These are phyloP conservation scores for Hirundo rustica DNA, from an alignment of 2,797 vertebrate genomes.

Conservation along the genomic window DNA sequence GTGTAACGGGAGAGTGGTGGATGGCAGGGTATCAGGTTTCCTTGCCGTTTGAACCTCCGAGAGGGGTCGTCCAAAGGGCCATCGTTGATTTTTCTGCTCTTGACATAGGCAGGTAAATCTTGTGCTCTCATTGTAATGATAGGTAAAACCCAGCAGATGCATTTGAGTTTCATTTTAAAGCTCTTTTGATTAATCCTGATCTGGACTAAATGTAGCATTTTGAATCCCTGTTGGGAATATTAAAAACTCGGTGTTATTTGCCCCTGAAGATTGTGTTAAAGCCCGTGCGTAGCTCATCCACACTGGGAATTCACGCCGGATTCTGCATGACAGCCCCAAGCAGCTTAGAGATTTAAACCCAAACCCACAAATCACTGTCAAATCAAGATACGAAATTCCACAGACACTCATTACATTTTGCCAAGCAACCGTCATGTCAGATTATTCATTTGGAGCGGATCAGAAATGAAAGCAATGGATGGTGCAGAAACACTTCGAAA, in stretches of 20 bases:
- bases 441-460: not conserved
- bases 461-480: not conserved
- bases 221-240: not conserved
- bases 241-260: not conserved
- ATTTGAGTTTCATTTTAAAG: not conserved
- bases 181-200: not conserved
- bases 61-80: conserved; percentile 1
- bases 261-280: not conserved
- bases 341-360: not conserved
- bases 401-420: not conserved
- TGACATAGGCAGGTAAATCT: not conserved
- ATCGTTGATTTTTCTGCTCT: not conserved
- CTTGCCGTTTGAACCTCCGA: not conserved
- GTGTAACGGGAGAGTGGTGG: not conserved
- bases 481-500: not conserved
- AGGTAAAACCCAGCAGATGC: not conserved
- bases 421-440: not conserved
- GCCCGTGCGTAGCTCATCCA: accelerated
- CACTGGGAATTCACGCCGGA: not conserved
- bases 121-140: not conserved
- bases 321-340: not conserved
- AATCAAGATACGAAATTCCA: not conserved
- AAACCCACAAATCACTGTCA: not conserved
- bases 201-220: not conserved
- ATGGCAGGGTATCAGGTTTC: not conserved